phyloP scores from a whole-genome alignment of 2,113 vertebrate species.

The Lepus europaeus region DNA sequence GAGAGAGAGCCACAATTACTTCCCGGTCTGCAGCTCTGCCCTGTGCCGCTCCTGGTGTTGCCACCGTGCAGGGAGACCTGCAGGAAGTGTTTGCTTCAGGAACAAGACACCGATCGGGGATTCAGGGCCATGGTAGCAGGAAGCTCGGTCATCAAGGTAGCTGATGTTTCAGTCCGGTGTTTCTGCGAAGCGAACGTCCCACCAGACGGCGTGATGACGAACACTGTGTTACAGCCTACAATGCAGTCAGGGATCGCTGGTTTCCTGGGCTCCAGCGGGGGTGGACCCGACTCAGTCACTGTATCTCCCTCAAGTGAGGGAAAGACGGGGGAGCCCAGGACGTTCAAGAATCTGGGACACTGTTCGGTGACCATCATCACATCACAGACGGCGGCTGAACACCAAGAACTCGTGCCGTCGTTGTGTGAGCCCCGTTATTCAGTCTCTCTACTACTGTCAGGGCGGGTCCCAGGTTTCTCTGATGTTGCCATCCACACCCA shows the following conservation, averaged over 20 bases:
- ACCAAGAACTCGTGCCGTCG: accelerated
- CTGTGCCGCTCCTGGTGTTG: not conserved
- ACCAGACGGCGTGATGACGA: not conserved
- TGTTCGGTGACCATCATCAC: not conserved
- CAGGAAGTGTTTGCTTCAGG: not conserved
- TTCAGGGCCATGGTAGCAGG: not conserved
- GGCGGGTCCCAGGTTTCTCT: accelerated
- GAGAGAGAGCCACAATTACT: too few relatives aligned
- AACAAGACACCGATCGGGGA: not conserved
- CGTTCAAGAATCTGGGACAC: not conserved
- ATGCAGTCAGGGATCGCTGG: not conserved
- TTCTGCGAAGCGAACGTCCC: not conserved
- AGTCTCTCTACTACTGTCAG: not conserved
- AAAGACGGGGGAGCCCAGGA: not conserved
- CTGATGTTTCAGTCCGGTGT: not conserved
- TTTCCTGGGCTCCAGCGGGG: accelerated
- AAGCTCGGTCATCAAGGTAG: not conserved
- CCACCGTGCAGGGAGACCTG: too few relatives aligned
- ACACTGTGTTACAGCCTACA: not conserved
- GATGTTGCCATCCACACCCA: accelerated
- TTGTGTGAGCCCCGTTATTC: not conserved
- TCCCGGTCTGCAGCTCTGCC: too few relatives aligned
- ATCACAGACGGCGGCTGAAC: not conserved
- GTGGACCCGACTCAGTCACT: not conserved
- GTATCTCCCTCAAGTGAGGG: not conserved